Base-by-base conservation (phyloP, 2,797 vertebrate species). In the Fistularia tabacaria region DNA sequence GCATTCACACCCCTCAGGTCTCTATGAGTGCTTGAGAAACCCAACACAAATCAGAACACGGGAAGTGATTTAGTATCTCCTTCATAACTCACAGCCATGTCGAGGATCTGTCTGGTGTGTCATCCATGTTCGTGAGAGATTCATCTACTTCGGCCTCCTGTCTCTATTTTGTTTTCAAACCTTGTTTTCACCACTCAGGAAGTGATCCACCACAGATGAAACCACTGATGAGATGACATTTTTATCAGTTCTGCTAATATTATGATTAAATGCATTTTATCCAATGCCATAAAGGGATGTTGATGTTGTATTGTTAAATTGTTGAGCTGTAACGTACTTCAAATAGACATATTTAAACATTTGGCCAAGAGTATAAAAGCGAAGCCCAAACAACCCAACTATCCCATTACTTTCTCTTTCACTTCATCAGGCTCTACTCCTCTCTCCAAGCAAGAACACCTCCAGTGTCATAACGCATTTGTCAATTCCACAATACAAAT, bases 401-500 rank as follows among this genome's bases (percentile, higher is more conserved):
- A 57, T 50, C 47, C 69, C 64, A 78, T 64, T 74, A 46, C 57
- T 68, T 77, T 72, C 71, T 71, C 57, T 54, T 50, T 77, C 76
- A 66, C 80, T 76, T 79, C 70, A 78, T 88, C 81, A 71, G 61
- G 70, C 65, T 79, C 55, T 59, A 49, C 73, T 62, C 69, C 37
- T 66, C 64, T 80, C 78, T 85, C 83, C 72, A 73, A 72, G 66
- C 75, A 85, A 71, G 71, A 85, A 72, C 70, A 55, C 78, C 81
- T 78, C 74, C 74, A 41, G 69, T 86, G 82, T 88, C 87, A 90
- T 74, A 89, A 90, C 81, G 85, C 82, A 85, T 90, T 90, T 87
- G 82, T 90, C 81, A 88, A 62, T 80, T 87, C 77, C 69, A 84
- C 80, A 81, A 87, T 85, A 87, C 84, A 83, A 91, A 89, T 90